Evolutionary conservation across 2,113 vertebrate species (phyloP).

Genomic region (Chauna torquata): DNA sequence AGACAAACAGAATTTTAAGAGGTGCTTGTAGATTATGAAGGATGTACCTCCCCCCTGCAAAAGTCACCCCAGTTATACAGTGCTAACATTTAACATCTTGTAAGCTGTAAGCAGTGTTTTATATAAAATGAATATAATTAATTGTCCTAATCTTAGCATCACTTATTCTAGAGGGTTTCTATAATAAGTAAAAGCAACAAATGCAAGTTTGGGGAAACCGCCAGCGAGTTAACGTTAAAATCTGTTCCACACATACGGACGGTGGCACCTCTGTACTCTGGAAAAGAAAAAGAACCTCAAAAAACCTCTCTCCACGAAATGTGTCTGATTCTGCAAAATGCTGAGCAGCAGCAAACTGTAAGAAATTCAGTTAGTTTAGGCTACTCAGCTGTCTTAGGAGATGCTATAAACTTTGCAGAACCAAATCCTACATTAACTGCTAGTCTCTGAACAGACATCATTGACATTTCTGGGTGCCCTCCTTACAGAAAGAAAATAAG

Average conservation of each 20-base stretch:
- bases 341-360: background rate
- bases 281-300: background rate
- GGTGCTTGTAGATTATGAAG: background rate
- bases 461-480: conserved; percentile 58
- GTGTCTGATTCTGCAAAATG: background rate
- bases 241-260: background rate
- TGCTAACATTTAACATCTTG: conserved; percentile 29
- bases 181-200: conserved; percentile 8
- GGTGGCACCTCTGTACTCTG: background rate
- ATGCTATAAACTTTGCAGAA: conserved; percentile 33
- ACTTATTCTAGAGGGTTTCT: background rate
- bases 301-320: background rate
- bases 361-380: background rate
- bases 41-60: background rate
- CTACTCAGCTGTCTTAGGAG: background rate
- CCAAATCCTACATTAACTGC: background rate
- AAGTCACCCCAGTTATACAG: conserved; percentile 31
- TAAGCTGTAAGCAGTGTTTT: background rate
- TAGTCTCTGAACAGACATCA: background rate
- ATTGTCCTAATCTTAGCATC: conserved; percentile 10
- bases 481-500: conserved; percentile 41
- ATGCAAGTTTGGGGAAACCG: background rate
- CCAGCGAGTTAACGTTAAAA: background rate
- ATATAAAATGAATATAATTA: conserved; percentile 18
- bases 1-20: conserved; percentile 42